Evolutionary conservation across 1,140 invertebrate species (phyloP).

Genomic region (Forficula auricularia): DNA sequence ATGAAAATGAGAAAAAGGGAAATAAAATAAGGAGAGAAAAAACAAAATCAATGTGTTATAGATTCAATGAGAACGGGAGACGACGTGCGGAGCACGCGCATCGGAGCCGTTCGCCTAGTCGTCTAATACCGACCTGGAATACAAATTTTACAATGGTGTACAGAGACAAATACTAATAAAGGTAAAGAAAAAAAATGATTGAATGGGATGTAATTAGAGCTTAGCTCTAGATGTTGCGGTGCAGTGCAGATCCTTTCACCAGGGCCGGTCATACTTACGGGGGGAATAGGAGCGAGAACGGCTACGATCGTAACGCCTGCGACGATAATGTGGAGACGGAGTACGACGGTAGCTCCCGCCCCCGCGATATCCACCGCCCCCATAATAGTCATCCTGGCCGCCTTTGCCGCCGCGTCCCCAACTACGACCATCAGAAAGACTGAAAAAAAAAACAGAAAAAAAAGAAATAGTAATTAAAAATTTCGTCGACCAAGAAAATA

Average conservation of each 20-base stretch:
- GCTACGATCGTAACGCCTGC: constrained; percentile 49
- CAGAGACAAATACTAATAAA: constrained; percentile 2
- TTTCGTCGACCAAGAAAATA: too few relatives aligned
- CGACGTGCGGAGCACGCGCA: too few relatives aligned
- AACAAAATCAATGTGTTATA: too few relatives aligned
- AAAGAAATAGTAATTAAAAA: too few relatives aligned
- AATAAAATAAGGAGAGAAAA: too few relatives aligned
- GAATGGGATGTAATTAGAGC: not conserved
- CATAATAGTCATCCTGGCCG: constrained; percentile 1
- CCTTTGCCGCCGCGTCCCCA: constrained; percentile 1
- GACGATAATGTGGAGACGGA: constrained; percentile 41
- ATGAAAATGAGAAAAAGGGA: too few relatives aligned
- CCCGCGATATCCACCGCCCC: constrained; percentile 16
- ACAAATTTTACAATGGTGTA: not conserved
- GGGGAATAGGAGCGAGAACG: constrained; percentile 71
- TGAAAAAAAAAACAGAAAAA: constrained; percentile 6
- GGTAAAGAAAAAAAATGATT: not conserved
- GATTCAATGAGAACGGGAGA: too few relatives aligned
- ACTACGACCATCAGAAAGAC: not conserved
- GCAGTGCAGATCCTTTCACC: constrained; percentile 22
- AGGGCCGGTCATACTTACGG: constrained; percentile 41
- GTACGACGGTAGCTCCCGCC: constrained; percentile 34
- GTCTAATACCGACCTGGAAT: constrained; percentile 9
- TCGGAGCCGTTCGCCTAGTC: not conserved
- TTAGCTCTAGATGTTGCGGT: constrained; percentile 15